Base-by-base conservation (phyloP, 2,888 invertebrate genomes). In the Lutraria lutraria region DNA sequence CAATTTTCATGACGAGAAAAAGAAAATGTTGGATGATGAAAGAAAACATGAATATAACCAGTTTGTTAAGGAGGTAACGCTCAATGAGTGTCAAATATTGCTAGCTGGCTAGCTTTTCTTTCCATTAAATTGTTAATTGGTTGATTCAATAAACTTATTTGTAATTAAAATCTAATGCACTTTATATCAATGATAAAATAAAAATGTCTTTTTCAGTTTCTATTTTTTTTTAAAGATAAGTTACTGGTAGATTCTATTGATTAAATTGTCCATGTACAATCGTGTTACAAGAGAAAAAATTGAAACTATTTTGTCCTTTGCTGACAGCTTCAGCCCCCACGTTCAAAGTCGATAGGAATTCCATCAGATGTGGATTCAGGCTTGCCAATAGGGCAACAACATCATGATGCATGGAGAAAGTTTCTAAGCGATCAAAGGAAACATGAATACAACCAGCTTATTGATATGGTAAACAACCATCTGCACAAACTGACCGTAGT, bases 311-410 rank as follows among this genome's bases (percentile, higher is more conserved):
- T 76, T 76, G 76, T 76, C 76, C 13, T 76, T 76, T 76, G 76
- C 29, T 15, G 81, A 76, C 90, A 92, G 92, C 81, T 81, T 84
- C 83, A 81, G 21, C 90, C 89, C 19, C 88, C 88, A 56, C 89
- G 85, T n/a, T 87, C 88, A 54, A 89, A 82, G 52, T 85, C 87
- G 25, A 87, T 89, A 29, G 84, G 83, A 25, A 82, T 92, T 29
- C 85, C 92, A 52, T 54, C 82, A 15, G 92, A 92, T 84, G 87
- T 76, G 16, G 91, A 90, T 43, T 91, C 91, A 21, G 92, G 92
- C 80, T 84, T 91, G 84, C 92, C 92, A 13, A 90, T 91, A 43
- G 92, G 92, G 52, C 92, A 92, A 81, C 88, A 92, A 54, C 91
- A 92, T 83, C 92, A 92, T 52, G 91, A 91, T 53, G 89, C 85